Evolutionary conservation across 53 echinoderm and acorn worm genomes (phyloP), one percentile per base, ranked within the genome.

Genomic region (Patiria pectinifera): DNA sequence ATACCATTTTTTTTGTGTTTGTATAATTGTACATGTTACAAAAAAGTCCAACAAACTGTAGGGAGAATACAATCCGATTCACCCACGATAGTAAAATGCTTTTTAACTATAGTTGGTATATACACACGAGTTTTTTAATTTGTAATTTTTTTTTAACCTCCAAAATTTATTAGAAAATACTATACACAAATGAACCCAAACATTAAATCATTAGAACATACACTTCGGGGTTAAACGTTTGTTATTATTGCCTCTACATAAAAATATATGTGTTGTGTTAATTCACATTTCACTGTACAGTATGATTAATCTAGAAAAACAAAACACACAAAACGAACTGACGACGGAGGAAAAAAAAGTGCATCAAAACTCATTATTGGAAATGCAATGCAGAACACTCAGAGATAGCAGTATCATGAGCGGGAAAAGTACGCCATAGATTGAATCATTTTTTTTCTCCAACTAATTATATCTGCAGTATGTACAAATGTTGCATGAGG

Each of bases 241-340:
- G 35, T 87, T 89, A 80, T 90, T 90, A 90, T 90, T 90, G 90
- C 90, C 81, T 90, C 81, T 90, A 90, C 90, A 90, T 90, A 90
- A 90, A 90, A 90, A 90, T 89, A 90, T 90, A 89, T 85, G 80
- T 90, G 90, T 90, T 59, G 77, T 90, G 90, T 90, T 90, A 80
- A 90, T 90, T 80, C 63, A 80, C 66, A 69, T 90, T 62, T 80
- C 16, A 81, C 90, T 90, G 69, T 90, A 90, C 90, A 90, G 45
- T 80, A 13, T 69, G 45, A 90, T 90, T 90, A 62, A 46, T 80
- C 63, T 62, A 19, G 69, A 69, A 69, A 81, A 80, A 48, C 59
- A 62, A 75, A 53, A 76, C 7, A 49, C 2, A 71, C 46, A 61
- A 84, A 61, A 84, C 61, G 4, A 12, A 0, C 22, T 18, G 53